Conservation (phyloP, 2,797 vertebrate genomes). For the Thalassophryne amazonica region DNA sequence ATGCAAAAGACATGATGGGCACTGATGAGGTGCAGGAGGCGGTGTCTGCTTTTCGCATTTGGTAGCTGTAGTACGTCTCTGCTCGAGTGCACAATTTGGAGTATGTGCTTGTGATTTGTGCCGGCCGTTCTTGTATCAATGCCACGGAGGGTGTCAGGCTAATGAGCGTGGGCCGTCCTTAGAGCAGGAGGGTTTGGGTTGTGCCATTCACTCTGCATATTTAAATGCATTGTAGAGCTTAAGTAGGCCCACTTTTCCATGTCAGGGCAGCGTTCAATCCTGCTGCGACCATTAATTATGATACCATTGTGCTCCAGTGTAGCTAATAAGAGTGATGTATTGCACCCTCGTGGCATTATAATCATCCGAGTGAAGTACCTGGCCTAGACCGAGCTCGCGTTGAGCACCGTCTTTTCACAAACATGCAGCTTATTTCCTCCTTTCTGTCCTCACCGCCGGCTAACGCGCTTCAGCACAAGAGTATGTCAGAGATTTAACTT, state of each 20-base stretch:
- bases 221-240: conserved; percentile 81
- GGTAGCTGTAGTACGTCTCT: not conserved
- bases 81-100: not conserved
- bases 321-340: conserved; percentile 84
- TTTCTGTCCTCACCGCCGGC: conserved; percentile 22
- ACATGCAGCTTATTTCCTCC: conserved; percentile 26
- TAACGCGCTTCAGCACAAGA: conserved; percentile 33
- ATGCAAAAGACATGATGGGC: conserved; percentile 60
- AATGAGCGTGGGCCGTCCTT: conserved; percentile 73
- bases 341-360: conserved; percentile 79
- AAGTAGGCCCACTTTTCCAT: conserved; percentile 79
- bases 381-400: conserved; percentile 59
- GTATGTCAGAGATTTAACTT: conserved; percentile 62
- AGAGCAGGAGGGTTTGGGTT: conserved; percentile 75
- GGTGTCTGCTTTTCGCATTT: conserved; percentile 28
- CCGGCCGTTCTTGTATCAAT: conserved; percentile 57
- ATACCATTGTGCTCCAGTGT: conserved; percentile 82
- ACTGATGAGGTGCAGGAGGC: conserved; percentile 56
- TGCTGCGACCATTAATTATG: conserved; percentile 85
- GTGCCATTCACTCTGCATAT: conserved; percentile 78
- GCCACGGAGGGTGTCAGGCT: conserved; percentile 65
- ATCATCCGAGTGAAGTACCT: conserved; percentile 77
- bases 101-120: conserved; percentile 27
- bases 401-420: conserved; percentile 45
- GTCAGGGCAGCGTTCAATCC: conserved; percentile 81